phyloP scores from a whole-genome alignment of 2,888 invertebrate species.

The Cephus runcator region DNA sequence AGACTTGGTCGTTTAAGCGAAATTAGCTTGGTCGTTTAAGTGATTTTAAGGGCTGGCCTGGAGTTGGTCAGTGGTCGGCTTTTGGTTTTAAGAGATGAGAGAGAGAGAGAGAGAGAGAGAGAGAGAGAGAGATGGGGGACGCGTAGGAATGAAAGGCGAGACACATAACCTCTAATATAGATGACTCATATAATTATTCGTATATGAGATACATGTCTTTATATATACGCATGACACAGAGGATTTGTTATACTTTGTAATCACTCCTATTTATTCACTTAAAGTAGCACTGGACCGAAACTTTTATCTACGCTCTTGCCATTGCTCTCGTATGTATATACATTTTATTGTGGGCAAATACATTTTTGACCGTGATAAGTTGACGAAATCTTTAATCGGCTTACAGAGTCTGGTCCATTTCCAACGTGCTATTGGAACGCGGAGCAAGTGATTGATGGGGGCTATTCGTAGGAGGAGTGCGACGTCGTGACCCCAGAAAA shows the following conservation, averaged over 20 bases:
- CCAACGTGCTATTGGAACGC: neutral
- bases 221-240: neutral
- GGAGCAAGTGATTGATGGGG: neutral
- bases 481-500: conserved; percentile 31
- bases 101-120: conserved; percentile 6
- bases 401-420: neutral
- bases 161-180: neutral
- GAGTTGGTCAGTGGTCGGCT: neutral
- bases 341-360: neutral
- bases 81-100: conserved; percentile 11
- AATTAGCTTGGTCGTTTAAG: conserved; percentile 25
- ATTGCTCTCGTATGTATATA: neutral
- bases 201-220: neutral
- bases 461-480: neutral
- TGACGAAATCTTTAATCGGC: neutral
- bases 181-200: neutral
- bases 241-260: neutral
- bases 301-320: neutral
- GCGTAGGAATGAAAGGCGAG: neutral
- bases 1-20: conserved; percentile 21
- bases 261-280: neutral
- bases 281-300: neutral
- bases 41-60: conserved; percentile 15
- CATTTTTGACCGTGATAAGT: neutral
- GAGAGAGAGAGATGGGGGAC: neutral